phyloP scores from a whole-genome alignment of 2,888 invertebrate species.

The Saturnia pavonia region DNA sequence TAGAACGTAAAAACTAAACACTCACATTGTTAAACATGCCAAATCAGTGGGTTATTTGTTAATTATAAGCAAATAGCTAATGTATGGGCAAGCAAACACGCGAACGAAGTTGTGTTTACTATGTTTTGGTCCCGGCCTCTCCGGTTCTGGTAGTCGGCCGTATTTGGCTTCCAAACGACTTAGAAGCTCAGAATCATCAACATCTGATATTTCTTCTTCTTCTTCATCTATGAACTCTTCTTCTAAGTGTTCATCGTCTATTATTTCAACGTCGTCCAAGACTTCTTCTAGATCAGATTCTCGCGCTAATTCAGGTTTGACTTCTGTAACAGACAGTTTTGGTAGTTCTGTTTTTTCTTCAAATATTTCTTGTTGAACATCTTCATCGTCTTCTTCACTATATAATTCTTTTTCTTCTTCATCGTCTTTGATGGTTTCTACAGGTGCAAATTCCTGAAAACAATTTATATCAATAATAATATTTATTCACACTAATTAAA shows the following conservation, averaged over 20 bases:
- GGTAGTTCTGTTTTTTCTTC: slow-evolving; percentile 50
- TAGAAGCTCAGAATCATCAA: slow-evolving; percentile 86
- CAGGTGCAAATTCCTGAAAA: slow-evolving; percentile 42
- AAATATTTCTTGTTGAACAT: slow-evolving; percentile 58
- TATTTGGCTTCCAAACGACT: slow-evolving; percentile 88
- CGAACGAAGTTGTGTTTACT: slow-evolving; percentile 63
- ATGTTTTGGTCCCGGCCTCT: slow-evolving; percentile 69
- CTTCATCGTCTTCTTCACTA: slow-evolving; percentile 66
- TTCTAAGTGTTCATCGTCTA: slow-evolving; percentile 73
- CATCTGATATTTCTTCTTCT: slow-evolving; percentile 82
- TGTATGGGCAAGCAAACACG: slow-evolving; percentile 25
- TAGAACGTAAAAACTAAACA: slow-evolving; percentile 32
- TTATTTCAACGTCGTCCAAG: slow-evolving; percentile 72
- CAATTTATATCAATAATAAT: background rate
- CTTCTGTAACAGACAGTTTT: slow-evolving; percentile 38
- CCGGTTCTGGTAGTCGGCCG: slow-evolving; percentile 84
- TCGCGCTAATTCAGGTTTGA: slow-evolving; percentile 33
- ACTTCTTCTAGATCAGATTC: slow-evolving; percentile 59
- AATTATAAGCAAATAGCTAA: slow-evolving; percentile 35
- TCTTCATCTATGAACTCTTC: slow-evolving; percentile 75
- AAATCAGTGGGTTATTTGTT: slow-evolving; percentile 52
- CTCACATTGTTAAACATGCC: slow-evolving; percentile 75
- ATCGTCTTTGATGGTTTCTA: slow-evolving; percentile 30
- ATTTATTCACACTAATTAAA: background rate
- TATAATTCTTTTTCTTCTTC: slow-evolving; percentile 59